Conservation (phyloP, 2,888 invertebrate genomes). For the Caenorhabditis panamensis region DNA sequence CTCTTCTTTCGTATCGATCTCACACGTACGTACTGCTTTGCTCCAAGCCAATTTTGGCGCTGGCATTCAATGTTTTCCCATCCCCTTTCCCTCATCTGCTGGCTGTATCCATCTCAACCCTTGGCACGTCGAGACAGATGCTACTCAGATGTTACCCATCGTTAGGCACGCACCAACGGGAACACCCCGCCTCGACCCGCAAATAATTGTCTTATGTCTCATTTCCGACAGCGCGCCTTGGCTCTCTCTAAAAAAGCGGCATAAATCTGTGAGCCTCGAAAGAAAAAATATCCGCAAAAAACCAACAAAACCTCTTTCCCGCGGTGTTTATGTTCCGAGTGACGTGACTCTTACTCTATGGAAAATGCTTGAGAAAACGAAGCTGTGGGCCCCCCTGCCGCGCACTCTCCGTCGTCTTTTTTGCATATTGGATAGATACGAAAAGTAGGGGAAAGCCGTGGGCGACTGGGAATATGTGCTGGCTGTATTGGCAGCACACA, state of each 20-base stretch:
- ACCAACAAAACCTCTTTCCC: too few relatives aligned
- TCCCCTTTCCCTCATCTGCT: not conserved
- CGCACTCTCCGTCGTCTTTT: not conserved
- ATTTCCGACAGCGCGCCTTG: too few relatives aligned
- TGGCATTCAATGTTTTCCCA: not conserved
- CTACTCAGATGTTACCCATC: too few relatives aligned
- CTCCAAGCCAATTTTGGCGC: constrained; percentile 7
- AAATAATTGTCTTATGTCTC: too few relatives aligned
- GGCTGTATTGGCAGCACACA: not conserved
- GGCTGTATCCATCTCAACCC: too few relatives aligned
- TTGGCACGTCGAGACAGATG: too few relatives aligned
- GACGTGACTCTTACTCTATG: not conserved
- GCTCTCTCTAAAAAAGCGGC: too few relatives aligned
- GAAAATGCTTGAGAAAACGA: not conserved
- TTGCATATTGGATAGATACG: constrained; percentile 2
- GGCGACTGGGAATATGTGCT: not conserved
- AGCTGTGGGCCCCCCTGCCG: too few relatives aligned
- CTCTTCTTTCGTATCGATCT: constrained; percentile 18
- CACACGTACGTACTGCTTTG: not conserved
- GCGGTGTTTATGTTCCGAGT: not conserved
- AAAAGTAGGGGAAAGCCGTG: not conserved
- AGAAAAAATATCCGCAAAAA: too few relatives aligned
- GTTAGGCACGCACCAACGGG: too few relatives aligned
- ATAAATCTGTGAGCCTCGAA: too few relatives aligned
- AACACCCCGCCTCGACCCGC: too few relatives aligned